These are phyloP conservation scores for Lepidocyrtoides sp. DNA, from an alignment of 2,888 invertebrate species.

Conservation along the genomic window DNA sequence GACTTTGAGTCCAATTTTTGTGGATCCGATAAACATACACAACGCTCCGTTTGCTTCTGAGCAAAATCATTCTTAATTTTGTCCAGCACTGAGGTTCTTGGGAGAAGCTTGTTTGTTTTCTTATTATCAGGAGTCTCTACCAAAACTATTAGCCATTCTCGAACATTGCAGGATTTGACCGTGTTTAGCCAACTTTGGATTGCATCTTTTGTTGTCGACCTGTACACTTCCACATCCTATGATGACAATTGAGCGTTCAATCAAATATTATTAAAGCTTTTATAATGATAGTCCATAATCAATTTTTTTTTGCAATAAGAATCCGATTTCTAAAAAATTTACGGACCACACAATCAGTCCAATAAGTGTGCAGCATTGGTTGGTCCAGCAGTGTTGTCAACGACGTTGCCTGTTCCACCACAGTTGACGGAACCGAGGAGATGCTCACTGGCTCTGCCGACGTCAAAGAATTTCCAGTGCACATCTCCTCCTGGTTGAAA, in stretches of 20 bases:
- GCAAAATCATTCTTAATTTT: constrained; percentile 98
- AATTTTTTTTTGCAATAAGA: no score
- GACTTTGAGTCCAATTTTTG: constrained; percentile 95
- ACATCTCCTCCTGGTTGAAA: constrained; percentile 83
- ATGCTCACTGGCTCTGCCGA: constrained; percentile 58
- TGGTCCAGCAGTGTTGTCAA: constrained; percentile 90
- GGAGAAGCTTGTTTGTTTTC: constrained; percentile 96
- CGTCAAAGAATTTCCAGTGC: constrained; percentile 88
- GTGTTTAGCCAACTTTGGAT: constrained; percentile 95
- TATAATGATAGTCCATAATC: no score
- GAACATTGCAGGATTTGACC: constrained; percentile 91
- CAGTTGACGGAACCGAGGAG: constrained; percentile 60
- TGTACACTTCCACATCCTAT: constrained; percentile 97
- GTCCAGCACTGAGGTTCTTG: constrained; percentile 97
- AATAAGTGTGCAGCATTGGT: constrained; percentile 97
- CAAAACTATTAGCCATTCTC: constrained; percentile 95
- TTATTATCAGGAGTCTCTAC: constrained; percentile 97
- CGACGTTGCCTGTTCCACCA: constrained; percentile 83
- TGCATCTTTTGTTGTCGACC: constrained; percentile 94
- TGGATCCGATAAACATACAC: constrained; percentile 96
- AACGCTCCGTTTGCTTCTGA: constrained; percentile 93
- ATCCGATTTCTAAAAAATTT: no score
- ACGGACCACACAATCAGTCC: constrained; percentile 96
- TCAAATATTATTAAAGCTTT: neutral
- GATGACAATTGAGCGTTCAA: constrained; percentile 47